phyloP scores from a whole-genome alignment of 2,888 invertebrate species.

The Andrena fulva region DNA sequence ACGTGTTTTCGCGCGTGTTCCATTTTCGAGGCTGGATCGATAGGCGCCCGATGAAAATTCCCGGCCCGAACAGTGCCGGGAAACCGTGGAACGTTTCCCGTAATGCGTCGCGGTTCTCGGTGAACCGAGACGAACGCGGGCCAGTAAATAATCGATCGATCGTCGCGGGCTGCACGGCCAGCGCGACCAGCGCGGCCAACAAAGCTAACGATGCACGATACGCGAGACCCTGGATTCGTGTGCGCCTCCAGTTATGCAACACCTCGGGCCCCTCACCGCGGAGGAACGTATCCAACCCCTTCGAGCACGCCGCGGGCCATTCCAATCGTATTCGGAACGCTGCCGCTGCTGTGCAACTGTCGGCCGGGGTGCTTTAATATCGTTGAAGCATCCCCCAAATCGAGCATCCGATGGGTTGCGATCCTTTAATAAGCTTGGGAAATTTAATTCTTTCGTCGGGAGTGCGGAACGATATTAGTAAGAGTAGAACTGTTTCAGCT shows the following conservation, averaged over 20 bases:
- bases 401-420: no score
- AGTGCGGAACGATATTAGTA: no score
- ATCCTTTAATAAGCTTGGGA: no score
- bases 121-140: constrained; percentile 36
- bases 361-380: no score
- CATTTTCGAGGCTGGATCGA: constrained; percentile 50
- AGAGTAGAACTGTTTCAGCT: no score
- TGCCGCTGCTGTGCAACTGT: no score
- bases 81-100: constrained; percentile 46
- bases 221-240: no score
- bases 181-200: neutral
- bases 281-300: no score
- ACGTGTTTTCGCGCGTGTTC: constrained; percentile 34
- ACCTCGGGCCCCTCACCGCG: constrained; percentile 3
- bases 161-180: neutral
- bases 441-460: no score
- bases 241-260: constrained; percentile 27
- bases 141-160: constrained; percentile 49
- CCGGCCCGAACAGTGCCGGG: constrained; percentile 26
- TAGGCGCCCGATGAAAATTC: constrained; percentile 47
- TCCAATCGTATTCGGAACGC: no score
- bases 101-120: constrained; percentile 41
- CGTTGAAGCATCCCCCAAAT: no score
- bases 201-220: constrained; percentile 12
- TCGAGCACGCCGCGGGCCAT: no score